Conservation (phyloP, 1,140 invertebrate genomes). For the Cataglyphis hispanica region DNA sequence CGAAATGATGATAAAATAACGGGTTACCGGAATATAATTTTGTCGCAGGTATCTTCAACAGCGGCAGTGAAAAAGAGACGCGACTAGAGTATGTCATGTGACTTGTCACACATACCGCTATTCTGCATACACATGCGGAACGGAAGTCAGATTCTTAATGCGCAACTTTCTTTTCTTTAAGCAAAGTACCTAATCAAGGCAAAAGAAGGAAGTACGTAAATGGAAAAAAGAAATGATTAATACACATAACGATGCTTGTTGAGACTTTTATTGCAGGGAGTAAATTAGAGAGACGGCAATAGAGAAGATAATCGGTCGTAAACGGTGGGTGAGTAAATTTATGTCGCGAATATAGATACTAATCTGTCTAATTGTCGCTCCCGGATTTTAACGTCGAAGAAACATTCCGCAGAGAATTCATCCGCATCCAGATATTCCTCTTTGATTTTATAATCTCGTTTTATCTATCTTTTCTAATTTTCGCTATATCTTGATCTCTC, state of each 20-base stretch:
- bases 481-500: neutral
- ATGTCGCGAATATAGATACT: conserved; percentile 6
- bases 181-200: neutral
- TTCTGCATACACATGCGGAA: neutral
- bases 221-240: neutral
- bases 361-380: conserved; percentile 36
- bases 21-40: neutral
- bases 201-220: neutral
- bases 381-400: neutral
- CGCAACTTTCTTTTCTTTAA: neutral
- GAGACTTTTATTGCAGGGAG: conserved; percentile 3
- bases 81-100: neutral
- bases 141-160: neutral
- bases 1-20: neutral
- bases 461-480: no score
- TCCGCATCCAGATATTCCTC: neutral
- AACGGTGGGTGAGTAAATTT: conserved; percentile 34
- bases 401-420: neutral
- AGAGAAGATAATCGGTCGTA: neutral
- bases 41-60: neutral
- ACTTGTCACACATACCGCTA: neutral
- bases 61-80: neutral
- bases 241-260: neutral
- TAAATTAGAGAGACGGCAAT: conserved; percentile 19
- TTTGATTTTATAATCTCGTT: neutral